A percentile compares a stretch with the other conserved stretches of the same genome.
phyloP scores from a whole-genome alignment of 2,113 vertebrate genomes.

The Oryzias melastigma region DNA sequence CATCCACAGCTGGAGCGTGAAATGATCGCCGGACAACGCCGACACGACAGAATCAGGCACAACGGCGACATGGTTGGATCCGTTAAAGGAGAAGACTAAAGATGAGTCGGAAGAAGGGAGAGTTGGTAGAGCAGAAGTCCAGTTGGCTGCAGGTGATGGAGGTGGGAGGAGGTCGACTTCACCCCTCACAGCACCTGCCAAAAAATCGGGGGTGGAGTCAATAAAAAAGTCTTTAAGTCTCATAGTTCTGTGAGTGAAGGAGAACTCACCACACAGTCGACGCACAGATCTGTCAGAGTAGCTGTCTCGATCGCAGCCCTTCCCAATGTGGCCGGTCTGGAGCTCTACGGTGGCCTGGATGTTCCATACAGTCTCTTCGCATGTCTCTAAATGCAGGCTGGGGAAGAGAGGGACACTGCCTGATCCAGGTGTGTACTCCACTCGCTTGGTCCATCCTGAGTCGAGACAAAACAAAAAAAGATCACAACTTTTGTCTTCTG shows the following conservation, averaged over 20 bases:
- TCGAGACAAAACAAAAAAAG: background rate
- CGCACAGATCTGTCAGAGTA: constrained; percentile 94
- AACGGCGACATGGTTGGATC: constrained; percentile 87
- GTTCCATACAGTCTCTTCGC: constrained; percentile 96
- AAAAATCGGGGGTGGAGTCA: background rate
- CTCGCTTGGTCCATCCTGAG: constrained; percentile 93
- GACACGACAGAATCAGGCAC: constrained; percentile 82
- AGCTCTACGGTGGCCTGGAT: constrained; percentile 96
- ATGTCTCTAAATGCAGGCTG: constrained; percentile 92
- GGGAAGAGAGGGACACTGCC: constrained; percentile 93
- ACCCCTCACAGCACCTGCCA: constrained; percentile 88
- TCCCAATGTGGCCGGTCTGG: constrained; percentile 95
- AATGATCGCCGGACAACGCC: constrained; percentile 82
- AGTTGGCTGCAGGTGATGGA: constrained; percentile 88
- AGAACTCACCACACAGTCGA: constrained; percentile 87
- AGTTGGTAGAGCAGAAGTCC: constrained; percentile 89
- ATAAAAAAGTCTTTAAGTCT: background rate
- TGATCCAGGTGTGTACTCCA: constrained; percentile 91
- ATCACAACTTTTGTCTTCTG: background rate
- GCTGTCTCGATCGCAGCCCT: constrained; percentile 96
- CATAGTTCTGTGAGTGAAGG: background rate
- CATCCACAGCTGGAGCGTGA: constrained; percentile 97
- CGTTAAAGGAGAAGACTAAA: constrained; percentile 96
- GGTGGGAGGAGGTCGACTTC: constrained; percentile 94
- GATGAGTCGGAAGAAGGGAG: constrained; percentile 96